phyloP scores from a whole-genome alignment of 2,797 vertebrate species.

The Leptodon cayanensis region DNA sequence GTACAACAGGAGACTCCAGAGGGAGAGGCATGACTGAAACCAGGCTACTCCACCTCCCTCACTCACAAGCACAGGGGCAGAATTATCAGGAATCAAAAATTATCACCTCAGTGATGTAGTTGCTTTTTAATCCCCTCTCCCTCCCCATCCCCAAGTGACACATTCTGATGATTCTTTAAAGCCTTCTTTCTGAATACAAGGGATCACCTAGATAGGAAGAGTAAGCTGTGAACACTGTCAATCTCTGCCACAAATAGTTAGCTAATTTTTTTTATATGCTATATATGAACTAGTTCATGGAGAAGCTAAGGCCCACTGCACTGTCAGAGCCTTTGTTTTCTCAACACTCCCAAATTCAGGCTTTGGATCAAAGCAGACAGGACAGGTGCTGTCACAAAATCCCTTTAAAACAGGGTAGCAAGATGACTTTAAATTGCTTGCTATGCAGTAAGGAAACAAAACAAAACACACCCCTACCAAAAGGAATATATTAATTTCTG shows the following conservation, averaged over 20 bases:
- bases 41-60: not conserved
- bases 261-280: not conserved
- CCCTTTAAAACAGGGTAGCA: not conserved
- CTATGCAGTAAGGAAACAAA: not conserved
- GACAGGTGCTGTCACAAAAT: not conserved
- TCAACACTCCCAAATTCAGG: not conserved
- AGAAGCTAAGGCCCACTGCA: not conserved
- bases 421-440: not conserved
- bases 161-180: not conserved
- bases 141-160: rapidly evolving
- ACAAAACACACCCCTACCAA: not conserved
- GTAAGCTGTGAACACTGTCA: not conserved
- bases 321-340: not conserved
- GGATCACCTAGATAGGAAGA: not conserved
- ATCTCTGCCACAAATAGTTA: not conserved
- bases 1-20: not conserved
- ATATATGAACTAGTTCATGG: not conserved
- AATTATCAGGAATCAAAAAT: not conserved
- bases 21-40: not conserved
- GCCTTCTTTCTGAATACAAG: not conserved
- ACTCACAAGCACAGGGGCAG: not conserved
- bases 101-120: rapidly evolving
- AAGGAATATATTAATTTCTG: not conserved
- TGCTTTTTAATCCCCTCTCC: not conserved
- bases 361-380: not conserved